Percentiles rank a stretch among this genome's conserved stretches.
Conservation (phyloP, 1,140 invertebrate genomes). For the Contarinia nasturtii region DNA sequence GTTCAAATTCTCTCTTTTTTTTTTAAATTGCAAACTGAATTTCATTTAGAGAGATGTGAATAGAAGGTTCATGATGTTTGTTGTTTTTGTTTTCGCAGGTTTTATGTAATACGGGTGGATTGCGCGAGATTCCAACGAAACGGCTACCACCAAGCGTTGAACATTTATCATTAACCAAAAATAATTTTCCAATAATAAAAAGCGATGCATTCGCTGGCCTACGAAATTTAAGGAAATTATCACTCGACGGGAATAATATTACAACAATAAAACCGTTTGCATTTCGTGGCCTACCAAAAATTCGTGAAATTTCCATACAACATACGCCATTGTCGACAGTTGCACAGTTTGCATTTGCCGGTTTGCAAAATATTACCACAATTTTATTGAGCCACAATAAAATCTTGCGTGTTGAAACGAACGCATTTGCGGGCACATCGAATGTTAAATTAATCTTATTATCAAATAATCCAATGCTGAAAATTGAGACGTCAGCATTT, state of each 20-base stretch:
- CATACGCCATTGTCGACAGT: constrained; percentile 56
- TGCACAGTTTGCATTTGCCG: constrained; percentile 60
- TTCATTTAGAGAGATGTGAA: constrained; percentile 1
- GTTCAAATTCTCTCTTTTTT: constrained; percentile 21
- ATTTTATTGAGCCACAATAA: constrained; percentile 58
- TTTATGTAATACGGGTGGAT: constrained; percentile 63
- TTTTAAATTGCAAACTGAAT: constrained; percentile 6
- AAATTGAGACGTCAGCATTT: constrained; percentile 54
- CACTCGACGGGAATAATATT: constrained; percentile 63
- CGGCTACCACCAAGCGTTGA: constrained; percentile 51
- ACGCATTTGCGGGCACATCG: constrained; percentile 64
- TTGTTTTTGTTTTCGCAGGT: constrained; percentile 32
- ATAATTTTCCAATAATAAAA: constrained; percentile 54
- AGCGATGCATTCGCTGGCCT: constrained; percentile 59
- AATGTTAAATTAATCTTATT: constrained; percentile 55
- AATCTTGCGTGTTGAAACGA: constrained; percentile 54
- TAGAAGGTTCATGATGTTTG: neutral
- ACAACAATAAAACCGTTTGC: constrained; percentile 60
- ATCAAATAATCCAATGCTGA: constrained; percentile 54
- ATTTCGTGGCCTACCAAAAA: constrained; percentile 52
- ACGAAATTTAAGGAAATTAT: constrained; percentile 46
- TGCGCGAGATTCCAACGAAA: constrained; percentile 52
- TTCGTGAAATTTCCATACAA: constrained; percentile 60
- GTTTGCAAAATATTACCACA: constrained; percentile 56
- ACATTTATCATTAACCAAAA: constrained; percentile 61